These are phyloP conservation scores for Colostygia pectinataria DNA, from an alignment of 2,888 invertebrate genomes.

Conservation along the genomic window DNA sequence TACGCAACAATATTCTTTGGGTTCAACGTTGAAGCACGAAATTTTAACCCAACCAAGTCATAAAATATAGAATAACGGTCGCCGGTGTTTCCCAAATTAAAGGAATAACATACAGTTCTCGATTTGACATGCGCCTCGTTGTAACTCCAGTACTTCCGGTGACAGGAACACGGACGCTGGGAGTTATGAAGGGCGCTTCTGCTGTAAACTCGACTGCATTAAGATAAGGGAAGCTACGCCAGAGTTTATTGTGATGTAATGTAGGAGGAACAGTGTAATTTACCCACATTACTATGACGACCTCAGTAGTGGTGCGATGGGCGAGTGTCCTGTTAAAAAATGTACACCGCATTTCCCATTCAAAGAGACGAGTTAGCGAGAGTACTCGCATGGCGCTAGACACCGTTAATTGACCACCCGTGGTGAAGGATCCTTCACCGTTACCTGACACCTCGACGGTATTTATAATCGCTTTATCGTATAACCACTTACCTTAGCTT, in stretches of 20 bases:
- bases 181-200: constrained; percentile 51
- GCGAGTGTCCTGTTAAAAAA: too few species aligned
- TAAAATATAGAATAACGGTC: neutral
- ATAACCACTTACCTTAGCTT: constrained; percentile 13
- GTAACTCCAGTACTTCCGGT: constrained; percentile 33
- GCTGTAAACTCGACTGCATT: constrained; percentile 21
- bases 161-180: constrained; percentile 49
- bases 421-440: constrained; percentile 22
- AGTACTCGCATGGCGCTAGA: constrained; percentile 2
- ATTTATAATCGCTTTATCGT: constrained; percentile 25
- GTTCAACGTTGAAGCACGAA: neutral
- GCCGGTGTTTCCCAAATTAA: constrained; percentile 15
- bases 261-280: constrained; percentile 12
- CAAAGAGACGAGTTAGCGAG: neutral
- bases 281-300: neutral
- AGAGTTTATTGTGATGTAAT: constrained; percentile 13
- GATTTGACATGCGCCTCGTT: constrained; percentile 25
- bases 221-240: constrained; percentile 21
- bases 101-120: constrained; percentile 15
- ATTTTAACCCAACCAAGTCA: neutral
- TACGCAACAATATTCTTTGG: too few species aligned
- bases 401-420: constrained; percentile 35
- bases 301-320: too few species aligned
- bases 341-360: too few species aligned
- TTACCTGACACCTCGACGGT: constrained; percentile 26